phyloP scores from a whole-genome alignment of 2,797 vertebrate species.

The Phalloptychus januarius region DNA sequence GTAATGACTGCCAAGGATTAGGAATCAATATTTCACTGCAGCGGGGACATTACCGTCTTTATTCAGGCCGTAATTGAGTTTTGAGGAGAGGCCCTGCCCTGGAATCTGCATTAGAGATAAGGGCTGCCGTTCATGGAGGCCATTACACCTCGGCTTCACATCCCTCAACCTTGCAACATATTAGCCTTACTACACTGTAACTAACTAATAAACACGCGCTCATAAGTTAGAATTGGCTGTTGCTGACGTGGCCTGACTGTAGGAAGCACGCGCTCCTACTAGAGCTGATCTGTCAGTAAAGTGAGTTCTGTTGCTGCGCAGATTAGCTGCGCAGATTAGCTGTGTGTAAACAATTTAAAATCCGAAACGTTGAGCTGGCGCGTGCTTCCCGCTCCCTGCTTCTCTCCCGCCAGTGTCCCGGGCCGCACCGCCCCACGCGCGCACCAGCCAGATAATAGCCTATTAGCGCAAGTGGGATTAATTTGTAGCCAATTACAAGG shows the following conservation, averaged over 20 bases:
- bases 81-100: constrained; percentile 69
- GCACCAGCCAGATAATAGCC: constrained; percentile 80
- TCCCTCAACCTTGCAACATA: constrained; percentile 10
- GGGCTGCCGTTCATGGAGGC: constrained; percentile 48
- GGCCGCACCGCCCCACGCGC: constrained; percentile 58
- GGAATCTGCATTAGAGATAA: constrained; percentile 73
- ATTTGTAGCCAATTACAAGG: constrained; percentile 91
- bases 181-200: constrained; percentile 2
- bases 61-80: constrained; percentile 81
- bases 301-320: background rate
- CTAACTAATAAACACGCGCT: constrained; percentile 1
- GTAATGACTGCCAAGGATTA: constrained; percentile 80
- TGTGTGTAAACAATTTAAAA: background rate
- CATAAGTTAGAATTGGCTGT: background rate
- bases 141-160: constrained; percentile 43
- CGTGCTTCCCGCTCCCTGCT: constrained; percentile 2
- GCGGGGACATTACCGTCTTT: constrained; percentile 76
- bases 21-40: constrained; percentile 83
- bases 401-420: constrained; percentile 46
- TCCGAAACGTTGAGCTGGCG: background rate
- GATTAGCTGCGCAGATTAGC: background rate
- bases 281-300: background rate
- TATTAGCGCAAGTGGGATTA: constrained; percentile 86
- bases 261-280: background rate
- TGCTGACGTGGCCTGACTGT: background rate